phyloP scores from a whole-genome alignment of 2,888 invertebrate genomes.

The Drosophila rubida region DNA sequence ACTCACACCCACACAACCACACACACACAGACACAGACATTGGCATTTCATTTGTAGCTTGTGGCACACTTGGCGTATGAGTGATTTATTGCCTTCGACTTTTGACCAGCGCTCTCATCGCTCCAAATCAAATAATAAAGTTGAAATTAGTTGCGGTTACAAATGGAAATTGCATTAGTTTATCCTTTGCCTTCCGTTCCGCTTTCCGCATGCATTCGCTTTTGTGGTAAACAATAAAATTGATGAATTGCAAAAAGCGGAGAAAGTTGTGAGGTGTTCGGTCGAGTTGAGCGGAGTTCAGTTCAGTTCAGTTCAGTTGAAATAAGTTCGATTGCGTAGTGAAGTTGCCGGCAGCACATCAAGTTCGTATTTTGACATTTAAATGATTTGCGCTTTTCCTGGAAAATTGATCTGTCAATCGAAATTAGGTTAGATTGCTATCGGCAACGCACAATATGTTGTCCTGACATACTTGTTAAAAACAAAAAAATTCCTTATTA shows the following conservation, averaged over 20 bases:
- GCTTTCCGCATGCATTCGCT: not conserved
- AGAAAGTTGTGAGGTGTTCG: slow-evolving; percentile 26
- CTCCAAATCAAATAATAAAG: slow-evolving; percentile 69
- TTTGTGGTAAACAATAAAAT: slow-evolving; percentile 56
- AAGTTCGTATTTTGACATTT: slow-evolving; percentile 1
- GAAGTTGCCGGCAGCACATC: slow-evolving; percentile 2
- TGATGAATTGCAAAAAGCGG: slow-evolving; percentile 60
- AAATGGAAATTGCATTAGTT: slow-evolving; percentile 66
- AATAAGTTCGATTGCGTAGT: slow-evolving; percentile 11
- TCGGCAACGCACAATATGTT: not conserved
- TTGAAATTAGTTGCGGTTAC: slow-evolving; percentile 72
- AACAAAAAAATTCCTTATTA: not conserved
- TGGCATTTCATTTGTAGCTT: slow-evolving; percentile 25
- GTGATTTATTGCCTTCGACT: slow-evolving; percentile 70
- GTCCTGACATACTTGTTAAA: not conserved
- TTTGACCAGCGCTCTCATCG: slow-evolving; percentile 53
- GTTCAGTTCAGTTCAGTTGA: slow-evolving; percentile 13
- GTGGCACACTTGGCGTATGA: slow-evolving; percentile 66
- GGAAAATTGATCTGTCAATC: slow-evolving; percentile 1
- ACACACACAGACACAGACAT: not conserved
- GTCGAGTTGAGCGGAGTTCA: slow-evolving; percentile 2
- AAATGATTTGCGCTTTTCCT: slow-evolving; percentile 1
- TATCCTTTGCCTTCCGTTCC: slow-evolving; percentile 9
- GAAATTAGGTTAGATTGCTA: not conserved
- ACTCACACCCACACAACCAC: not conserved